Conservation (phyloP, 2,113 vertebrate genomes). For the Lophura nycthemera region DNA sequence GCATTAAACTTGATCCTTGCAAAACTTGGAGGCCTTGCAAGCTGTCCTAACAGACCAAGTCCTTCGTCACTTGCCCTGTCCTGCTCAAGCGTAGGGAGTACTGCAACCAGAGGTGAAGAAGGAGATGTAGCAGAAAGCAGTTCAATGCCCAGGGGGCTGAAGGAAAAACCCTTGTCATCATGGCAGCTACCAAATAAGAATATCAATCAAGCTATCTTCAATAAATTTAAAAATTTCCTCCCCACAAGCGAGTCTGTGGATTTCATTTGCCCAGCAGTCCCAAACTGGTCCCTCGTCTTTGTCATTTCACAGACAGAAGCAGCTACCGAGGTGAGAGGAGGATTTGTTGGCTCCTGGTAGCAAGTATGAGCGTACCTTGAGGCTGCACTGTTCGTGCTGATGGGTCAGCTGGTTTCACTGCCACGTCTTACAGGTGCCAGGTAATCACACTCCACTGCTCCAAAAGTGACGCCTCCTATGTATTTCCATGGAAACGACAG, state of each 20-base stretch:
- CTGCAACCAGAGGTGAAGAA: background rate
- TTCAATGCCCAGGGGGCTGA: background rate
- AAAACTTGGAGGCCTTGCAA: background rate
- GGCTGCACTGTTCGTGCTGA: no score
- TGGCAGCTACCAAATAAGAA: background rate
- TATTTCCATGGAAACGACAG: no score
- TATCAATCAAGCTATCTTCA: background rate
- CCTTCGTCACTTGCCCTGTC: no score
- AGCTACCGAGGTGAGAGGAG: fast-evolving
- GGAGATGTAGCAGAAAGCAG: fast-evolving
- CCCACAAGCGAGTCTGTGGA: background rate
- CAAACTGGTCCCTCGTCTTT: background rate
- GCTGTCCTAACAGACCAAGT: background rate
- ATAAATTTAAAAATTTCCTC: background rate
- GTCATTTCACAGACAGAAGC: background rate
- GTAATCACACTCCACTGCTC: no score
- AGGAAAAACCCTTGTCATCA: background rate
- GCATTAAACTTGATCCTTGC: no score
- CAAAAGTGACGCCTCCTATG: no score
- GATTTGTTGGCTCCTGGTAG: background rate
- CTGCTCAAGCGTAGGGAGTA: background rate
- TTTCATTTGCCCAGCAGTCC: background rate
- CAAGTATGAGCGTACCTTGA: no score
- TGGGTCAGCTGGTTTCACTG: no score
- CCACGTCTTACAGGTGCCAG: no score